phyloP scores from a whole-genome alignment of 2,113 vertebrate species.

The Scalopus aquaticus region DNA sequence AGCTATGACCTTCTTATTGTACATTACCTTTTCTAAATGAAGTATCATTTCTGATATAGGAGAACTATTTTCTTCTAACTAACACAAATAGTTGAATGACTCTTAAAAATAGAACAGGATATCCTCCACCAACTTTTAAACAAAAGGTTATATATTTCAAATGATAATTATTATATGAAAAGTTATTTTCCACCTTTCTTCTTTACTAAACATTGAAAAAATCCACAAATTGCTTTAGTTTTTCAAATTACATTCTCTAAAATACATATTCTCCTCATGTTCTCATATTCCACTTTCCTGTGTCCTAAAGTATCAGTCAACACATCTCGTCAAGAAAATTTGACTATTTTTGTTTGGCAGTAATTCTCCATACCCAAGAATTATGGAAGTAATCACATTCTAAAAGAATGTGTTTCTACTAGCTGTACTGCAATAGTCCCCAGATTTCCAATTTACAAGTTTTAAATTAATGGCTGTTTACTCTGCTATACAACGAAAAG shows the following conservation, averaged over 20 bases:
- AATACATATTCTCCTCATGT: constrained; percentile 48
- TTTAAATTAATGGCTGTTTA: constrained; percentile 83
- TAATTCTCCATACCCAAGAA: constrained; percentile 76
- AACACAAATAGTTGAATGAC: not conserved
- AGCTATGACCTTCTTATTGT: not conserved
- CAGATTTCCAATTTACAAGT: constrained; percentile 80
- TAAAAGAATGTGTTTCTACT: constrained; percentile 70
- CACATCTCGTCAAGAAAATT: constrained; percentile 47
- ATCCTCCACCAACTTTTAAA: not conserved
- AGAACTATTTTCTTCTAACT: not conserved
- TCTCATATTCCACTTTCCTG: constrained; percentile 58
- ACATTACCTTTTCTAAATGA: not conserved
- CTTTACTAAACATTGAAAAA: constrained; percentile 41
- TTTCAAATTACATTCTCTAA: constrained; percentile 57
- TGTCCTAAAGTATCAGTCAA: constrained; percentile 65
- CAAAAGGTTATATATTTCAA: not conserved
- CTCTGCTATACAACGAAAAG: constrained; percentile 75
- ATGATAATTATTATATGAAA: not conserved
- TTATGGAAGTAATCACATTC: constrained; percentile 77
- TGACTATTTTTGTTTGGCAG: constrained; percentile 69
- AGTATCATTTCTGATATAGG: not conserved
- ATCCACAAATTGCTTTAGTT: constrained; percentile 36
- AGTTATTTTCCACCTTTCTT: constrained; percentile 52
- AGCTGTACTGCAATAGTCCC: constrained; percentile 52
- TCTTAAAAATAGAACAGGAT: not conserved